Conservation (phyloP, 2,888 invertebrate species). For the Nematopogon swammerdamellus region DNA sequence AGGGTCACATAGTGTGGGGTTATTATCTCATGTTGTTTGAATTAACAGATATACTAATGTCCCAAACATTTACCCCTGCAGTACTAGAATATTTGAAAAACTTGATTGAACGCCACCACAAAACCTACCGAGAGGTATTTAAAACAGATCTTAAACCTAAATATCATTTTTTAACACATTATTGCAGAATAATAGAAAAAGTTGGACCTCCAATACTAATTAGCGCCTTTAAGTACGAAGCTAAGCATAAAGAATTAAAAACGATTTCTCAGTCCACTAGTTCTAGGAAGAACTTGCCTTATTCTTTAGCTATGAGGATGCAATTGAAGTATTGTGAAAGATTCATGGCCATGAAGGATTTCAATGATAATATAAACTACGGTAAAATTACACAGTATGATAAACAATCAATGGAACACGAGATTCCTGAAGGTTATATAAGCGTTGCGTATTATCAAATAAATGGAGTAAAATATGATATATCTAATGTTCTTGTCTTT, state of each 20-base stretch:
- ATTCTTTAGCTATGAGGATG: constrained; percentile 4
- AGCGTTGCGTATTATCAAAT: too few species aligned
- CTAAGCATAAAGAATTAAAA: constrained; percentile 13
- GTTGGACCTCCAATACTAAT: constrained; percentile 8
- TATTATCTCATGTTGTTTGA: constrained; percentile 13
- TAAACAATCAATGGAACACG: too few species aligned
- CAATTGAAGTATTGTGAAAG: neutral
- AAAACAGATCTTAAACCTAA: constrained; percentile 7
- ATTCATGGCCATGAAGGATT: neutral
- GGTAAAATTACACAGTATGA: constrained; percentile 3
- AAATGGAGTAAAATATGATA: too few species aligned
- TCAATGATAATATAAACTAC: neutral
- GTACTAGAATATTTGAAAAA: constrained; percentile 7
- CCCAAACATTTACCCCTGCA: constrained; percentile 6
- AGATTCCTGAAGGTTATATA: too few species aligned
- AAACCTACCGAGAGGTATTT: constrained; percentile 7
- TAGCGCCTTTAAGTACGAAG: constrained; percentile 12
- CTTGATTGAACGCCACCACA: constrained; percentile 5
- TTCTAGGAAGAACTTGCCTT: constrained; percentile 9
- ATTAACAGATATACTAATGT: constrained; percentile 12
- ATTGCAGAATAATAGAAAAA: constrained; percentile 10
- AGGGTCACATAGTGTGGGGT: constrained; percentile 10
- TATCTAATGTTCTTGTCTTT: too few species aligned
- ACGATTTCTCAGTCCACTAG: constrained; percentile 7
- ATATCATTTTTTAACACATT: constrained; percentile 11